phyloP scores from a whole-genome alignment of 1,140 invertebrate species.

The Yoshiicerus persimilis region DNA sequence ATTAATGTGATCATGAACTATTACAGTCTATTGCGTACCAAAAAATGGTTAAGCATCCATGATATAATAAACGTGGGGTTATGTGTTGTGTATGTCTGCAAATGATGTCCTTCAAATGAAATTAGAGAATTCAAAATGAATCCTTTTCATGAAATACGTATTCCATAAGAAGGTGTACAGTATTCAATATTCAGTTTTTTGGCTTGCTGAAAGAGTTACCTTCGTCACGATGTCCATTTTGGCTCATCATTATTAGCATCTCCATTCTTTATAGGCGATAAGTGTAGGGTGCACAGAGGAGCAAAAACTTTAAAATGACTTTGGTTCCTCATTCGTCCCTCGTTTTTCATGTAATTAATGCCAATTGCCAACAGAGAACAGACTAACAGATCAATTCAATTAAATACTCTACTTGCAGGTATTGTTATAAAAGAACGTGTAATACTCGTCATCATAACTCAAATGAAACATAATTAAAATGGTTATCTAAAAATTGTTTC shows the following conservation, averaged over 20 bases:
- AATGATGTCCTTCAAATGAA: background rate
- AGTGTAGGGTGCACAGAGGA: background rate
- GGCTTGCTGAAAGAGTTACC: background rate
- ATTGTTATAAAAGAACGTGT: too few species aligned
- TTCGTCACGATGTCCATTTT: conserved; percentile 9
- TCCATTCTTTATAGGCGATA: background rate
- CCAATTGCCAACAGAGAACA: background rate
- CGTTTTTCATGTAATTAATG: background rate
- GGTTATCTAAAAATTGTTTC: too few species aligned
- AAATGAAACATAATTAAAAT: too few species aligned
- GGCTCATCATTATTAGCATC: background rate
- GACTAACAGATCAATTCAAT: background rate
- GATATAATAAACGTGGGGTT: background rate
- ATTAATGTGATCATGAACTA: background rate
- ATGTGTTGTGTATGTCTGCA: background rate
- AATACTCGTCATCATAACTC: too few species aligned
- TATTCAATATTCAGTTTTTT: too few species aligned
- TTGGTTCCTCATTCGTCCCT: background rate
- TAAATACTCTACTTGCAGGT: too few species aligned
- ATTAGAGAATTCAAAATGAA: background rate
- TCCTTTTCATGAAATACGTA: background rate
- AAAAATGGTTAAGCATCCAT: background rate
- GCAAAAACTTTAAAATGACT: background rate
- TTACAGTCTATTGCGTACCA: background rate
- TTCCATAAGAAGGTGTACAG: too few species aligned